Percentiles rank a stretch among this genome's conserved stretches.
Evolutionary conservation across 2,797 vertebrate genomes (phyloP).

Genomic region (Heteromormyrus szaboi): DNA sequence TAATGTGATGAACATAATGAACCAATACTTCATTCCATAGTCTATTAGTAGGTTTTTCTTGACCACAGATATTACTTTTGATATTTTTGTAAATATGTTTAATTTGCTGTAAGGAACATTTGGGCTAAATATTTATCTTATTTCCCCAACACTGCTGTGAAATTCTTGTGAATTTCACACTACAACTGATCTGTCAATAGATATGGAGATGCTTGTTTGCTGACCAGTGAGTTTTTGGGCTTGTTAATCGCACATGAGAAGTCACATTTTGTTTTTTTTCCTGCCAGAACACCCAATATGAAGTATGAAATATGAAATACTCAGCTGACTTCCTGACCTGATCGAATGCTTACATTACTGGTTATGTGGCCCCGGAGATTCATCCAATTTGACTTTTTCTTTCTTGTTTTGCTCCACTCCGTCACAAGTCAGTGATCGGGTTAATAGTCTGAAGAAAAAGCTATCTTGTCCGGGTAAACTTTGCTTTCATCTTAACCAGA

Average conservation of each 20-base stretch:
- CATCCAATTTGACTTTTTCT: constrained; percentile 11
- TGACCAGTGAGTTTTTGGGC: background rate
- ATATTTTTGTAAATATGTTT: background rate
- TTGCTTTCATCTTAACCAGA: constrained; percentile 45
- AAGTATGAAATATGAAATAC: constrained; percentile 3
- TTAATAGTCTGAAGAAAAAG: constrained; percentile 40
- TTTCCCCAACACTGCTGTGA: background rate
- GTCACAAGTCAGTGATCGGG: constrained; percentile 36
- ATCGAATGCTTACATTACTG: constrained; percentile 4
- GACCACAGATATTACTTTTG: background rate
- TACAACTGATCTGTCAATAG: background rate
- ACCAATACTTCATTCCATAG: background rate
- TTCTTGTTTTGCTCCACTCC: constrained; percentile 26
- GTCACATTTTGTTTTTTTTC: background rate
- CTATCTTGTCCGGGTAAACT: constrained; percentile 41
- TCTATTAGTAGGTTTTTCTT: background rate
- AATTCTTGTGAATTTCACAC: background rate
- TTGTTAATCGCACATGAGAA: background rate
- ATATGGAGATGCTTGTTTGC: background rate
- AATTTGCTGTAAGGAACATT: background rate
- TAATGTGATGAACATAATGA: background rate
- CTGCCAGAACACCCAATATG: constrained; percentile 2
- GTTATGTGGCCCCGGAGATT: constrained; percentile 10
- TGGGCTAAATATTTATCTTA: background rate
- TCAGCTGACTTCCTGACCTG: constrained; percentile 1